Base-by-base conservation (phyloP, 2,113 vertebrate species). In the Melanerpes formicivorus region DNA sequence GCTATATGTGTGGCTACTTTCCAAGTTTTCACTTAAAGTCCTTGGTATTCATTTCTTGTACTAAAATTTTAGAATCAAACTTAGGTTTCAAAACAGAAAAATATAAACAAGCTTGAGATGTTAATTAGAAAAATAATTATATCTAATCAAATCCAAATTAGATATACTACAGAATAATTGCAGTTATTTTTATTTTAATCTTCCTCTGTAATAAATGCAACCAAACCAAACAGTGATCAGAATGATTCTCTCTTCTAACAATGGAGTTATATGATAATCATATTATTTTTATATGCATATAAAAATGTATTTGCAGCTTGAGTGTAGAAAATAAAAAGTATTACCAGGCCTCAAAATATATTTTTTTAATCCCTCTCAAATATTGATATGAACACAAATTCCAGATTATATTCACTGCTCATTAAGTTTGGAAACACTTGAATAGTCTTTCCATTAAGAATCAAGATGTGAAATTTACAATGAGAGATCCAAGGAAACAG, bases 1-100 rank as follows among this genome's bases (percentile, higher is more conserved):
- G 32, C 27, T 88, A 29, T 75, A 84, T 94, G 25, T 80, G 84
- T 73, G 74, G 79, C 32, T 94, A 91, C 94, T 72, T 23, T 22
- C 46, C 46, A 48, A 84, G 52, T n/a, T 74, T 84, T 13, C 11
- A 32, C 84, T 69, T 90, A 34, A 85, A 77, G 21, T 82, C 52
- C 60, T 81, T 66, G 40, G 64, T 30, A 72, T 8, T 70, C 34
- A 46, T 76, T 90, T 86, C 48, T 64, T 62, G 22, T 48, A 81
- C 4, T n/a, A 46, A 90, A 90, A 74, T 67, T 75, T 34, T 52
- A 26, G 54, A 92, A 84, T 71, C 65, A 90, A 58, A 6, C 18
- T 73, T 55, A 37, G 29, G 16, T 62, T 95, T 85, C 29, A 56
- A 93, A 95, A 62, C 14, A 65, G 23, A 29, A 56, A 69, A 88